Percentiles rank a stretch among this genome's conserved stretches.
Conservation (phyloP, 2,113 vertebrate genomes). For the Hypocryptadius cinnamomeus region DNA sequence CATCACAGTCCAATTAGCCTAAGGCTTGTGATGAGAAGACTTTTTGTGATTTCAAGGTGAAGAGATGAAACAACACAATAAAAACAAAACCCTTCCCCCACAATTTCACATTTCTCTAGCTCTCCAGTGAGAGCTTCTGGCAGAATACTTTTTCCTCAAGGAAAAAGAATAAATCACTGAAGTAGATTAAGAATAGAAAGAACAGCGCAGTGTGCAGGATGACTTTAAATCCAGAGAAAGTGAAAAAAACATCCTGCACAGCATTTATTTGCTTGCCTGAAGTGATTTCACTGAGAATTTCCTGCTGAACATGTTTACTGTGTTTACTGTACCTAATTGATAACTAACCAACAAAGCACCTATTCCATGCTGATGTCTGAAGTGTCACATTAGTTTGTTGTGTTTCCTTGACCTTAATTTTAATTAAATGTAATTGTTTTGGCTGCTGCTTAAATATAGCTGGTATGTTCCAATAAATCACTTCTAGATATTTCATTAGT, state of each 20-base stretch:
- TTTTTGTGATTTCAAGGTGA: conserved; percentile 33
- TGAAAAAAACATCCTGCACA: not conserved
- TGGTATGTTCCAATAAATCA: conserved; percentile 27
- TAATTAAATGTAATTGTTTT: conserved; percentile 50
- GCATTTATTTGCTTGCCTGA: not conserved
- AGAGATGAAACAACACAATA: conserved; percentile 21
- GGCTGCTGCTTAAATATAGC: conserved; percentile 22
- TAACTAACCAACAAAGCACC: conserved; percentile 11
- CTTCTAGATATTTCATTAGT: conserved; percentile 34
- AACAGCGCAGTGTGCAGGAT: not conserved
- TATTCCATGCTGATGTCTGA: not conserved
- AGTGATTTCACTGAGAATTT: not conserved
- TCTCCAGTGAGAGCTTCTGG: not conserved
- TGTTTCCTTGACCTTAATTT: conserved; percentile 45
- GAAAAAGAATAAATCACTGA: conserved; percentile 45
- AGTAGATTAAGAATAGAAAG: conserved; percentile 23
- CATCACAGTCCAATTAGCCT: not conserved
- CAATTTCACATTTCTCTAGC: not conserved
- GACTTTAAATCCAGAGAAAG: conserved; percentile 29
- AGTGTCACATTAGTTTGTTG: conserved; percentile 21
- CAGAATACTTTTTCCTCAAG: conserved; percentile 23
- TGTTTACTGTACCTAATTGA: conserved; percentile 16
- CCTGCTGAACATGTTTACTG: not conserved
- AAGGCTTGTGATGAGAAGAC: not conserved
- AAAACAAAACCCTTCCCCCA: not conserved